phyloP scores from a whole-genome alignment of 2,888 invertebrate species.

The Dione vanillae region DNA sequence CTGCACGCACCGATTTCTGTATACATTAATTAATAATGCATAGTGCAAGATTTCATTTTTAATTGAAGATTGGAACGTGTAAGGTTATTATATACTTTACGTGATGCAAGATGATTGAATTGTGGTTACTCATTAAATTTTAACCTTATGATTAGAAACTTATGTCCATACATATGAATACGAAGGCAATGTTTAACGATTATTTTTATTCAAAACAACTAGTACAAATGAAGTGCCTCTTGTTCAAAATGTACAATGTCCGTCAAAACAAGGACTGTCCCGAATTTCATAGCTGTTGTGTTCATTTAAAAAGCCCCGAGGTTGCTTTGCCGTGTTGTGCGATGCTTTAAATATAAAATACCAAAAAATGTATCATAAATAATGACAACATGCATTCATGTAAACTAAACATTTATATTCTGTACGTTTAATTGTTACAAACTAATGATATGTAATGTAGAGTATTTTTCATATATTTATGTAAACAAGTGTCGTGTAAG shows the following conservation, averaged over 20 bases:
- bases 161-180: slow-evolving; percentile 10
- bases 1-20: slow-evolving; percentile 14
- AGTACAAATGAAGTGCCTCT: slow-evolving; percentile 29
- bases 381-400: slow-evolving; percentile 7
- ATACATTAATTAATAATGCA: slow-evolving; percentile 18
- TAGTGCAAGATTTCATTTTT: slow-evolving; percentile 28
- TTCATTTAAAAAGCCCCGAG: slow-evolving; percentile 38
- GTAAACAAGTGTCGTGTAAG: slow-evolving; percentile 12
- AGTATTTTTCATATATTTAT: too few species aligned
- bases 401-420: neutral
- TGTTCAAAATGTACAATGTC: slow-evolving; percentile 40
- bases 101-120: slow-evolving; percentile 30
- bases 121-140: slow-evolving; percentile 1
- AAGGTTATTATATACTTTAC: slow-evolving; percentile 21
- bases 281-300: slow-evolving; percentile 38
- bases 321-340: slow-evolving; percentile 31
- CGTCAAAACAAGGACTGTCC: slow-evolving; percentile 38
- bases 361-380: slow-evolving; percentile 26
- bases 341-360: slow-evolving; percentile 29
- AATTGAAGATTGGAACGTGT: slow-evolving; percentile 17
- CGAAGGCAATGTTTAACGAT: slow-evolving; percentile 25
- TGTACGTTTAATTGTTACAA: neutral
- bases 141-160: slow-evolving; percentile 7
- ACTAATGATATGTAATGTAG: neutral
- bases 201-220: slow-evolving; percentile 24